Evolutionary conservation across 2,888 invertebrate genomes (phyloP), one percentile per base, ranked within the genome.

Genomic region (Polydrusus pterygomalis): DNA sequence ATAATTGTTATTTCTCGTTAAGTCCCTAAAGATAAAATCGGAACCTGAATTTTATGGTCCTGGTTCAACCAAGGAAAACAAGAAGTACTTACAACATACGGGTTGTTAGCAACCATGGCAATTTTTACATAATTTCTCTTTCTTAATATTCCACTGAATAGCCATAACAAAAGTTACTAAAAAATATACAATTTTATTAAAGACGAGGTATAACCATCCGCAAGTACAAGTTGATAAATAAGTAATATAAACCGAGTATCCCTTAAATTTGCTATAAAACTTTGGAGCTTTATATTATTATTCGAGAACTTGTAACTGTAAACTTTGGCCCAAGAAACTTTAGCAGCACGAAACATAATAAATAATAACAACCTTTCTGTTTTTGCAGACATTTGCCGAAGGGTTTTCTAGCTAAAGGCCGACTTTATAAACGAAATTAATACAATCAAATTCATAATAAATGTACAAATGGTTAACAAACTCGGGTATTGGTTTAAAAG

Each of bases 231-330:
- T 60, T 60, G 58, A 60, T 17, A 17, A 60, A 45, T 45, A 70
- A 69, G 25, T 45, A 60, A 70, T 70, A 70, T 17, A 51, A 63
- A 40, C 30, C n/a, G 15, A 40, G 11, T 64, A 54, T 64, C 54
- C 45, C 34, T 71, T 49, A 49, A 54, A 54, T 40, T 71, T 17
- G 25, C 43, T 63, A 64, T 71, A 49, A 71, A 71, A 64, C 63
- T 71, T 54, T 64, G 40, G 62, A 64, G 64, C 71, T 71, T 71
- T 71, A 64, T 71, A 71, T 71, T 71, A 71, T 62, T 71, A 49
- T 45, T 71, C 43, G n/a, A 20, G 43, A 71, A 71, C 38, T 71
- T 64, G 17, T 38, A 17, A 60, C 64, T 64, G 17, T 38, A 15
- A 58, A 58, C 34, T 63, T 64, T 40, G 20, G 20, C 30, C 18